Percentiles rank a stretch among this genome's conserved stretches.
Conservation (phyloP, 2,797 vertebrate genomes). For the Smutsia temminckii region DNA sequence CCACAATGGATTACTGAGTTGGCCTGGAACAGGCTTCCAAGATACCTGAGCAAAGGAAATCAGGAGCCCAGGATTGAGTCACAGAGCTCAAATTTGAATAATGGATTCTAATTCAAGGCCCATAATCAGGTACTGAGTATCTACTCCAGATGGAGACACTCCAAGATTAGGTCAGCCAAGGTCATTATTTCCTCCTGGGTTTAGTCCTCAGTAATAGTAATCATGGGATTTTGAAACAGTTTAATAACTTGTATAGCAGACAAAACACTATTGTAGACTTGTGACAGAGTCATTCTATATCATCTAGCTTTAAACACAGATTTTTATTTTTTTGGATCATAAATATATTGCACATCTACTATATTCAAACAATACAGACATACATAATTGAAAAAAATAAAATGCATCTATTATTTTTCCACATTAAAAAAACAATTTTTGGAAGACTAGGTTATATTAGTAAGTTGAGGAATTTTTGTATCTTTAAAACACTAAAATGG, state of each 20-base stretch:
- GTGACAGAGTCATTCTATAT: not conserved
- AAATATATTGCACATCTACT: not conserved
- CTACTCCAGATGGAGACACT: not conserved
- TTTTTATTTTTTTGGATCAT: constrained; percentile 4
- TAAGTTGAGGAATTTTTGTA: not conserved
- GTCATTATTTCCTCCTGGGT: not conserved
- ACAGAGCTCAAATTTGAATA: not conserved
- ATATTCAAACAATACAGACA: not conserved
- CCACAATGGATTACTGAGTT: not conserved
- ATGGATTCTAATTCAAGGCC: not conserved
- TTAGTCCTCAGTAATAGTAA: not conserved
- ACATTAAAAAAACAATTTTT: not conserved
- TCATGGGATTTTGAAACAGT: not conserved
- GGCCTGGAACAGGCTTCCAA: not conserved
- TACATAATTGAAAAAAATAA: not conserved
- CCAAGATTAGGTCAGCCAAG: not conserved
- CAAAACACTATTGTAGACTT: not conserved
- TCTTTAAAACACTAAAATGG: constrained; percentile 16
- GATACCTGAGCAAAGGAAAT: not conserved
- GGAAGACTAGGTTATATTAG: not conserved
- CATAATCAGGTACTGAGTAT: not conserved
- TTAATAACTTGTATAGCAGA: not conserved
- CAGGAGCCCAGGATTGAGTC: not conserved
- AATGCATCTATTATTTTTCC: not conserved
- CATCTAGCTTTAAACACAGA: not conserved